Percentiles rank a stretch among this genome's conserved stretches.
phyloP scores from a whole-genome alignment of 2,113 vertebrate genomes.

The Nematolebias whitei region DNA sequence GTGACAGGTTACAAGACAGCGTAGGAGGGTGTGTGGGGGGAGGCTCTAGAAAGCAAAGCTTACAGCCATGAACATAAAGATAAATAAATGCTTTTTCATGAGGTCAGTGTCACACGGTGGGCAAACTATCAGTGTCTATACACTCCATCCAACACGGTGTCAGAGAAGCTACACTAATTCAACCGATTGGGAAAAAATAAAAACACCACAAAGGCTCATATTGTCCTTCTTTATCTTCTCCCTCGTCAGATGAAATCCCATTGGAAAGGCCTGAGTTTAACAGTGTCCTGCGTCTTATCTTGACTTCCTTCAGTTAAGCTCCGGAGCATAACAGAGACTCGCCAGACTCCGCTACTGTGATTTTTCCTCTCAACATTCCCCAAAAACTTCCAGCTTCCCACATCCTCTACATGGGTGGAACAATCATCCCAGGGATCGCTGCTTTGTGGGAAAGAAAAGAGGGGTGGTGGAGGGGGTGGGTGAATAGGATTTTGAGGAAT shows the following conservation, averaged over 20 bases:
- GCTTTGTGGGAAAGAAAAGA: slow-evolving; percentile 73
- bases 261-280: slow-evolving; percentile 97
- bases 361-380: slow-evolving; percentile 84
- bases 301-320: slow-evolving; percentile 87
- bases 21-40: slow-evolving; percentile 54
- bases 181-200: slow-evolving; percentile 62
- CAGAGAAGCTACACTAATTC: slow-evolving; percentile 76
- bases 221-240: slow-evolving; percentile 51
- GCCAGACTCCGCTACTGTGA: slow-evolving; percentile 63
- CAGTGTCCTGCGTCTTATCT: slow-evolving; percentile 85
- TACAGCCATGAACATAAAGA: slow-evolving; percentile 73
- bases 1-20: slow-evolving; percentile 82
- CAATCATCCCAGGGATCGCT: slow-evolving; percentile 97
- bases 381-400: slow-evolving; percentile 79
- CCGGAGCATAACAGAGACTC: slow-evolving; percentile 84
- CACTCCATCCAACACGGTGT: slow-evolving; percentile 67
- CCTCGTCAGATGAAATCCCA: slow-evolving; percentile 83
- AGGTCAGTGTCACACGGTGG: slow-evolving; percentile 84
- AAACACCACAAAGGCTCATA: slow-evolving; percentile 68
- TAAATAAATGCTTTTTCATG: slow-evolving; percentile 90
- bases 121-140: slow-evolving; percentile 74
- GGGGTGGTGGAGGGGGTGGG: slow-evolving; percentile 42
- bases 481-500: slow-evolving; percentile 17
- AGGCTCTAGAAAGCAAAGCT: slow-evolving; percentile 63
- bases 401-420: slow-evolving; percentile 94